Conservation (phyloP, 1,140 invertebrate genomes). For the Helicoverpa zea region DNA sequence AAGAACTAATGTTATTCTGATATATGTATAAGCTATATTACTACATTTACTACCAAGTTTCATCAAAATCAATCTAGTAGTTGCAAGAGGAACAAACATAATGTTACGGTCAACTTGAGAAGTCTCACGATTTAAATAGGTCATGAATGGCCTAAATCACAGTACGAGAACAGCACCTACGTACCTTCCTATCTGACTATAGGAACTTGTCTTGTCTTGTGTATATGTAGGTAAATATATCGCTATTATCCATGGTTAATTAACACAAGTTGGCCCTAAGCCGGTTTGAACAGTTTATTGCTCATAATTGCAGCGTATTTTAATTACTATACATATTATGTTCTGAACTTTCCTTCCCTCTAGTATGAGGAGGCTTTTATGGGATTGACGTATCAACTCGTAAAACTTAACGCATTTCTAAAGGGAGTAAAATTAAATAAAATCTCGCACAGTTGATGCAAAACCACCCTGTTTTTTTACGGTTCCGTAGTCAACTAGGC, state of each 20-base stretch:
- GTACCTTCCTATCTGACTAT: too few relatives aligned
- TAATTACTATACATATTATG: not conserved
- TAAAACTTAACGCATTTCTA: not conserved
- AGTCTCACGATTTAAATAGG: too few relatives aligned
- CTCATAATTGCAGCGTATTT: conserved; percentile 13
- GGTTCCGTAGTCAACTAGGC: not conserved
- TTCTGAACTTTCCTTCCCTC: conserved; percentile 14
- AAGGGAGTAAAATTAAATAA: too few relatives aligned
- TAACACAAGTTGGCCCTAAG: not conserved
- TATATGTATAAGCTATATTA: too few relatives aligned
- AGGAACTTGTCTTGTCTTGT: too few relatives aligned
- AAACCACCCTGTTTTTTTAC: not conserved
- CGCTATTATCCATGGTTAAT: not conserved
- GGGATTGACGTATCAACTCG: not conserved
- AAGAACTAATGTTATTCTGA: too few relatives aligned
- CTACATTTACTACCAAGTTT: too few relatives aligned
- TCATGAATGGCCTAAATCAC: too few relatives aligned
- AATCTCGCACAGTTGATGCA: not conserved
- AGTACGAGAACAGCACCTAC: too few relatives aligned
- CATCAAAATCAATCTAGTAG: too few relatives aligned
- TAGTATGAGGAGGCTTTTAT: not conserved
- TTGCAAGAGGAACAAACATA: too few relatives aligned
- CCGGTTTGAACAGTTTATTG: conserved; percentile 17
- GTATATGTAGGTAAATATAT: not conserved
- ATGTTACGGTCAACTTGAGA: too few relatives aligned